These are phyloP conservation scores for Pachyseris speciosa DNA, from an alignment of 64 coral and sea anemone genomes.

Conservation along the genomic window DNA sequence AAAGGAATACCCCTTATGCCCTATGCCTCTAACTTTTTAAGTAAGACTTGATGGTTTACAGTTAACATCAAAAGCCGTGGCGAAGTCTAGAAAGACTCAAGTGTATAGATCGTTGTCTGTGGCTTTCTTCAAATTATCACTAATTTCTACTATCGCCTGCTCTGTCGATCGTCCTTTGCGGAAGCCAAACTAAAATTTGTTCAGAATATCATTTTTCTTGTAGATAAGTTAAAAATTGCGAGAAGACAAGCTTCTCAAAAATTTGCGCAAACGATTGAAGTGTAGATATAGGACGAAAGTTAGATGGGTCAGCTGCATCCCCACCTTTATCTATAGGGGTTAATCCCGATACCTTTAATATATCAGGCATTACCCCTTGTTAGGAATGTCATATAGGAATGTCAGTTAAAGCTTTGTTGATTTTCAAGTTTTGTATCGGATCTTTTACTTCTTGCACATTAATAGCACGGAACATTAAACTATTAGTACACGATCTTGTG, in stretches of 20 bases:
- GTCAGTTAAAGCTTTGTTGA: too few relatives aligned
- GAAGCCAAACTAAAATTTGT: slow-evolving; percentile 10
- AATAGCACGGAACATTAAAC: too few relatives aligned
- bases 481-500: too few relatives aligned
- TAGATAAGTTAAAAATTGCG: slow-evolving; percentile 27
- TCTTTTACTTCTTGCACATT: too few relatives aligned
- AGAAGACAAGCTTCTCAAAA: slow-evolving; percentile 53
- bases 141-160: slow-evolving; percentile 39
- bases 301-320: neutral
- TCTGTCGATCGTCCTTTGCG: slow-evolving; percentile 29
- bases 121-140: slow-evolving; percentile 13
- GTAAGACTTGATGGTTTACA: slow-evolving; percentile 26
- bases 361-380: slow-evolving; percentile 29
- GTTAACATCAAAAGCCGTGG: slow-evolving; percentile 51
- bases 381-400: too few relatives aligned
- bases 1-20: slow-evolving; percentile 6
- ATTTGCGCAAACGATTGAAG: slow-evolving; percentile 39
- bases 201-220: slow-evolving; percentile 13
- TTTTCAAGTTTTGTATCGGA: too few relatives aligned
- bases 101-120: slow-evolving; percentile 34
- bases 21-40: slow-evolving; percentile 10
- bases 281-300: slow-evolving; percentile 49
- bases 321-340: neutral
- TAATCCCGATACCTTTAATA: neutral
- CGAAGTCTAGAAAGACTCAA: slow-evolving; percentile 8